Evolutionary conservation across 2,797 vertebrate genomes (phyloP), one percentile per base, ranked within the genome.

Genomic region (Diplodus puntazzo): DNA sequence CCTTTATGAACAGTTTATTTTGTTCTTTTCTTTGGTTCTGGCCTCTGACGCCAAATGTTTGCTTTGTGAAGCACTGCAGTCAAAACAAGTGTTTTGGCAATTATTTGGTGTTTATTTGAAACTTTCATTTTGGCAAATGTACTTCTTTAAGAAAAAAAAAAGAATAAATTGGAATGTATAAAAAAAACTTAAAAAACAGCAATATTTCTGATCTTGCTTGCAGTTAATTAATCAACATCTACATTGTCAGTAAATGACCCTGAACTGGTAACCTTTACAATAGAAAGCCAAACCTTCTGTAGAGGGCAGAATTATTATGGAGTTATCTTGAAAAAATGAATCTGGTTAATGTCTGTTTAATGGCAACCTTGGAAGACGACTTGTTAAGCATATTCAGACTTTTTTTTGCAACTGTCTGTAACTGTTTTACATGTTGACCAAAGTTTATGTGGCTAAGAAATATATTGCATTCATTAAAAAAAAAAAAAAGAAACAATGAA

Each of bases 361-460:
- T 18, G 57, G 55, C 43, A 48, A 82, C 49, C 54, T 79, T 61
- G 25, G 27, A 77, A 75, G 61, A 69, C 11, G 6, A n/a, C 53
- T 11, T 75, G 70, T 88, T 59, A 11, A 68, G 62, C 79, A 76
- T 75, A 75, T 77, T 82, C 30, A 76, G 54, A 75, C 68, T 67
- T 86, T 77, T 39, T 85, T 87, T 78, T 88, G 78, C 66, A 69
- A 79, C 75, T 60, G 69, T 87, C 79, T 81, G 77, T 87, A 74
- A 85, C 73, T 49, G 80, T 90, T 91, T 88, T 88, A 81, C 87
- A 88, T 86, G 85, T 90, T 90, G 87, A 89, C 86, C 86, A 92
- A 92, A 91, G 86, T 87, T 82, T 53, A 80, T 86, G 65, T 87
- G 75, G 60, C 64, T 59, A 69, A 86, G 50, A 87, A 83, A 81